Base-by-base conservation (phyloP, 30 jellyfish, hydroid and myxozoan species). In the Sanderia malayensis region DNA sequence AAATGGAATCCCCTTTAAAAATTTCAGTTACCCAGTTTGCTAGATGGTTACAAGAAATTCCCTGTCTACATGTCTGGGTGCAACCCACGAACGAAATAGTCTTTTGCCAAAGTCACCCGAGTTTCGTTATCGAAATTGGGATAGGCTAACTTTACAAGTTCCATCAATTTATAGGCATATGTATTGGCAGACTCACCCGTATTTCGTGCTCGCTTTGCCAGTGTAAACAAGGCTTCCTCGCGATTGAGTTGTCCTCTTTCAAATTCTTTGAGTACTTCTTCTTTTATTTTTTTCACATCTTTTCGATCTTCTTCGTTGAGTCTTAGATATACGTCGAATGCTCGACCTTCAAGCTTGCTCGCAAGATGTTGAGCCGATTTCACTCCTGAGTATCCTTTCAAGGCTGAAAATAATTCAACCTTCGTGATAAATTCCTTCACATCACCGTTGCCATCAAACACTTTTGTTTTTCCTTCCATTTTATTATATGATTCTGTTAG, bases 331-430 rank as follows among this genome's bases (percentile, higher is more conserved):
- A 75, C 79, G 30, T 75, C 79, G 44, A 75, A 75, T 34, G 79
- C 71, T 1, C 60, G 76, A 46, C 79, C 78, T 8, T 74, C 78
- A 4, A 33, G 55, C 32, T 49, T 31, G 65, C 86, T 74, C 20
- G 86, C 86, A 58, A 75, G 45, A 34, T 41, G 22, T 31, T 75
- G 70, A 4, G 80, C 79, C 21, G 32, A 46, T 44, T 75, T 75
- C 65, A 59, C 87, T 30, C 66, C 82, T 4, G 82, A 30, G 71
- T 62, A 64, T 20, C 81, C 89, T 49, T 78, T 67, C 75, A 73
- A 44, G 31, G 65, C 86, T 26, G 86, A 31, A 55, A 3, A 58
- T 33, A 73, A 24, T 60, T 73, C 79, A 20, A 73, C 86, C 37
- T 73, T 73, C 79, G 59, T 60, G 34, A 55, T 20, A 47, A 73